These are phyloP conservation scores for Apistogramma diplotaenia DNA, from an alignment of 2,113 vertebrate species.

Conservation along the genomic window DNA sequence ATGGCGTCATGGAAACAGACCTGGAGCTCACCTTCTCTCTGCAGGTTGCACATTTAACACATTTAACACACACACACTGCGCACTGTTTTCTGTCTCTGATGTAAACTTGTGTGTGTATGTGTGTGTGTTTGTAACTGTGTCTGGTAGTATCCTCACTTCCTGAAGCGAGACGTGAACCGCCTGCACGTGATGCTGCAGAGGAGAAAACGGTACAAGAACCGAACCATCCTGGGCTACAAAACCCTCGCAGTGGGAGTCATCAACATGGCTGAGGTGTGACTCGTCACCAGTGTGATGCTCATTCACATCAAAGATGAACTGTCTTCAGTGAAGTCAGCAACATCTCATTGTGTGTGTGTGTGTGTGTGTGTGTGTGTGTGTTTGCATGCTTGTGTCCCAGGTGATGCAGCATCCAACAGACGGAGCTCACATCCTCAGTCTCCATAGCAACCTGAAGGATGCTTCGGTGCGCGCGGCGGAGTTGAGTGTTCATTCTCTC, in stretches of 20 bases:
- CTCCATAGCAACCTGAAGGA: constrained; percentile 75
- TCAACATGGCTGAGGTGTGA: constrained; percentile 73
- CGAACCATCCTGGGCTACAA: constrained; percentile 76
- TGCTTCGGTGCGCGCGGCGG: constrained; percentile 55
- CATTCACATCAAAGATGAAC: neutral
- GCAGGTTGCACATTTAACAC: constrained; percentile 54
- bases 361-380: neutral
- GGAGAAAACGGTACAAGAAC: constrained; percentile 75
- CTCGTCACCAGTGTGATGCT: neutral
- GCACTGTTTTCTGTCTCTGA: neutral
- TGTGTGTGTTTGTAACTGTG: neutral
- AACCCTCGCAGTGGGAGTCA: constrained; percentile 65
- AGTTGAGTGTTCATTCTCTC: constrained; percentile 72
- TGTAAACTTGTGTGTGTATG: neutral
- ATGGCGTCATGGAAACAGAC: constrained; percentile 73
- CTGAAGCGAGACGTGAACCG: constrained; percentile 74
- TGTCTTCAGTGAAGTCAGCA: neutral
- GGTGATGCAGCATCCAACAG: constrained; percentile 75
- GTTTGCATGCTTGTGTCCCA: constrained; percentile 23
- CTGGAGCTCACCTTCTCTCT: constrained; percentile 77
- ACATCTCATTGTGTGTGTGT: neutral
- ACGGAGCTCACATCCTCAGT: constrained; percentile 65
- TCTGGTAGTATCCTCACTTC: constrained; percentile 72
- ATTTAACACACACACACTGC: neutral
- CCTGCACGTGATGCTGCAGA: constrained; percentile 74